phyloP scores from a whole-genome alignment of 2,888 invertebrate species.

The Cosmia trapezina region DNA sequence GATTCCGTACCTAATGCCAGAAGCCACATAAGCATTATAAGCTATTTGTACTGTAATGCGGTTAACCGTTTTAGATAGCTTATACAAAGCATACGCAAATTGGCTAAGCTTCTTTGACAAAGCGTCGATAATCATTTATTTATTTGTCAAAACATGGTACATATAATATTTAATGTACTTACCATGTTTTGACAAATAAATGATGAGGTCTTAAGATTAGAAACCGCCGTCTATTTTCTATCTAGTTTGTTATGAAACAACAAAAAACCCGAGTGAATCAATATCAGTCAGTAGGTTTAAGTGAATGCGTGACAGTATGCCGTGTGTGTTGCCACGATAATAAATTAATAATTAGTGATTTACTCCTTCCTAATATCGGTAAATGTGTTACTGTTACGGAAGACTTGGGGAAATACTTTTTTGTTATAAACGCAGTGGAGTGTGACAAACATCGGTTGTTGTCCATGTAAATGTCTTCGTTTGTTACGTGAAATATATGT shows the following conservation, averaged over 20 bases:
- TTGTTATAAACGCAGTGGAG: slow-evolving; percentile 26
- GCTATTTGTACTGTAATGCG: too few relatives aligned
- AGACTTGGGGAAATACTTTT: slow-evolving; percentile 51
- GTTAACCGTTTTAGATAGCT: too few relatives aligned
- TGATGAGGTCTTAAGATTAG: too few relatives aligned
- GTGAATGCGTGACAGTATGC: slow-evolving; percentile 57
- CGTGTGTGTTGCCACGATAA: slow-evolving; percentile 37
- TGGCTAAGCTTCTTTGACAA: too few relatives aligned
- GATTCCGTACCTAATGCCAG: too few relatives aligned
- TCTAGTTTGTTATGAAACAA: slow-evolving; percentile 1
- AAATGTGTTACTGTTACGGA: slow-evolving; percentile 70
- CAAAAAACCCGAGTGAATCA: slow-evolving; percentile 8
- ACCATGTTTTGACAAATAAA: too few relatives aligned
- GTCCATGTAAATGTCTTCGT: slow-evolving; percentile 29
- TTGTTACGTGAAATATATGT: background rate
- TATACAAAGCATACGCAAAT: too few relatives aligned
- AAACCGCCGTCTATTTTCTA: too few relatives aligned
- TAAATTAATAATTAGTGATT: slow-evolving; percentile 49
- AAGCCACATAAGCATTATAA: too few relatives aligned
- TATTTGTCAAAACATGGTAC: too few relatives aligned
- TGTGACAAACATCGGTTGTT: slow-evolving; percentile 33
- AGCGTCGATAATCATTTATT: too few relatives aligned
- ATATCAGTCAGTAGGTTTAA: slow-evolving; percentile 37
- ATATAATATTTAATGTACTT: too few relatives aligned
- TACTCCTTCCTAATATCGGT: slow-evolving; percentile 65